These are phyloP conservation scores for Acanthococcus lagerstroemiae DNA, from an alignment of 2,888 invertebrate species.

Conservation along the genomic window DNA sequence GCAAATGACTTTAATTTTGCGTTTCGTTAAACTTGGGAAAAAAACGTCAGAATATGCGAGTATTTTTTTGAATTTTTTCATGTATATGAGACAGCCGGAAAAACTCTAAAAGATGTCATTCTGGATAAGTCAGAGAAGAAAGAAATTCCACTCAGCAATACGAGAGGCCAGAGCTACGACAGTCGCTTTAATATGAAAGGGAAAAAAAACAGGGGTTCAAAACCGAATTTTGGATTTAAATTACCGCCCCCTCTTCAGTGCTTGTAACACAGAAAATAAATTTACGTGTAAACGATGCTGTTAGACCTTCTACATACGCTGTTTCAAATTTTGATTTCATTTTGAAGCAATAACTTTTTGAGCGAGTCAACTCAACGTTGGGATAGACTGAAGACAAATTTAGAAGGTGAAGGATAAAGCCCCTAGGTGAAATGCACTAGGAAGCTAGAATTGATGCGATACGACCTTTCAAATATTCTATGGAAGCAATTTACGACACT, in stretches of 20 bases:
- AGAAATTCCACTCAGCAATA: background rate
- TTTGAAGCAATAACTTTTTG: background rate
- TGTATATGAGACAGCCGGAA: background rate
- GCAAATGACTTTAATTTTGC: background rate
- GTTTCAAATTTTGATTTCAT: background rate
- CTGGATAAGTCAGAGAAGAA: background rate
- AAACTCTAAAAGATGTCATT: background rate
- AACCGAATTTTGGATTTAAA: background rate
- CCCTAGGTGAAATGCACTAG: background rate
- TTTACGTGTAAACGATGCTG: background rate
- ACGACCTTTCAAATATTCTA: background rate
- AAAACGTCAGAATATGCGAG: background rate
- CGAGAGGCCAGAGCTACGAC: background rate
- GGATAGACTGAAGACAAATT: background rate
- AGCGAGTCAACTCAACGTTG: background rate
- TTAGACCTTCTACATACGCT: background rate
- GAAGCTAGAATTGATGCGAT: background rate
- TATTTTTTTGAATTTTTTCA: background rate
- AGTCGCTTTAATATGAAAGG: background rate
- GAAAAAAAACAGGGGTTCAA: background rate
- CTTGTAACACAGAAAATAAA: background rate
- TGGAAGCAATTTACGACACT: background rate
- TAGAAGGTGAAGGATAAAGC: background rate
- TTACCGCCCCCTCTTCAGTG: background rate
- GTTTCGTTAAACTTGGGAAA: background rate